Percentiles rank a stretch among this genome's conserved stretches.
Conservation (phyloP, 2,797 vertebrate genomes). For the Nothura maculosa region DNA sequence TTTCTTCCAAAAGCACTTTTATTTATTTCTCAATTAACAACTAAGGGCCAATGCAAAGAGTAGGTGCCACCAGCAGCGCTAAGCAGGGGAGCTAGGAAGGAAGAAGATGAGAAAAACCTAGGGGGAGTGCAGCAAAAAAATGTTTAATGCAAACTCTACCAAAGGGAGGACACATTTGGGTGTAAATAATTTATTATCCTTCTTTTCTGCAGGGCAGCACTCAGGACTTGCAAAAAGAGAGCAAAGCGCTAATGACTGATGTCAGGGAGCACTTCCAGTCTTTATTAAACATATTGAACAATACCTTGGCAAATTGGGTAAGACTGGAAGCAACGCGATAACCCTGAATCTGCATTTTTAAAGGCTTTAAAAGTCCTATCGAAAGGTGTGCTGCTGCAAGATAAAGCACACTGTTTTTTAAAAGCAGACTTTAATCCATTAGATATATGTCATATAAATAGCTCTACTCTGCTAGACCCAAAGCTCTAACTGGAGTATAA, state of each 20-base stretch:
- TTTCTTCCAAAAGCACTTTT: rapidly evolving
- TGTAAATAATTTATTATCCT: not conserved
- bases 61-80: not conserved
- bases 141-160: not conserved
- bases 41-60: not conserved
- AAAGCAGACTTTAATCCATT: slow-evolving; percentile 28
- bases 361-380: not conserved
- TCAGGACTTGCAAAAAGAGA: not conserved
- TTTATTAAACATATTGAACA: not conserved
- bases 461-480: not conserved
- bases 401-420: slow-evolving; percentile 16
- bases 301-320: slow-evolving; percentile 7
- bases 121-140: rapidly evolving
- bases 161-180: not conserved
- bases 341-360: slow-evolving; percentile 53
- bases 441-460: slow-evolving; percentile 11
- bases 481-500: not conserved
- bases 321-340: slow-evolving; percentile 41
- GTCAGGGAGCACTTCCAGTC: slow-evolving; percentile 8
- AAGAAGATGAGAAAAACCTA: not conserved
- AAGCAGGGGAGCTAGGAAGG: not conserved
- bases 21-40: not conserved
- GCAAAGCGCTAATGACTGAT: not conserved
- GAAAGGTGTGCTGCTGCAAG: slow-evolving; percentile 43
- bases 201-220: not conserved